phyloP scores from a whole-genome alignment of 2,888 invertebrate species.

The Aleiodes leptofemur region DNA sequence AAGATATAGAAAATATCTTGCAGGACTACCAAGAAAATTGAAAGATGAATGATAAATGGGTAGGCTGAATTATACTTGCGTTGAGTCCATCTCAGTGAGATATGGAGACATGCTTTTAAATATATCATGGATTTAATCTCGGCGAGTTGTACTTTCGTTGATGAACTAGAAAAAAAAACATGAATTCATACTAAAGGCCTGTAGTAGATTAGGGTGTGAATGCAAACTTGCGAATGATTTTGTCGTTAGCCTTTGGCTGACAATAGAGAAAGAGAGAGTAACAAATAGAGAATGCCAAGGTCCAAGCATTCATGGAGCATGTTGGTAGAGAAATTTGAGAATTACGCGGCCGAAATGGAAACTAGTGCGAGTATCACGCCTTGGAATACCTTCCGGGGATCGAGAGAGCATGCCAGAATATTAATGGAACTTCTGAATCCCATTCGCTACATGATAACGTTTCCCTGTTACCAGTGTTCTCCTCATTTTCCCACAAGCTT shows the following conservation, averaged over 20 bases:
- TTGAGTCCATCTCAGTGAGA: neutral
- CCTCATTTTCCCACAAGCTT: conserved; percentile 13
- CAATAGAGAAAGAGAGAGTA: conserved; percentile 22
- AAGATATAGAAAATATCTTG: conserved; percentile 45
- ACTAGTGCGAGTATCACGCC: conserved; percentile 59
- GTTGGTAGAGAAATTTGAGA: conserved; percentile 60
- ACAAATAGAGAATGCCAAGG: conserved; percentile 31
- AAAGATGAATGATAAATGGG: conserved; percentile 58
- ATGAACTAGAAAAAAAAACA: neutral
- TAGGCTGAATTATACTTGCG: conserved; percentile 52
- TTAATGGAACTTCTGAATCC: conserved; percentile 59
- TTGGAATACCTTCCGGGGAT: conserved; percentile 63
- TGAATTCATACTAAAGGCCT: neutral
- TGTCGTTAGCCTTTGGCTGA: conserved; percentile 43
- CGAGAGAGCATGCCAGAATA: conserved; percentile 62
- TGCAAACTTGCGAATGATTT: conserved; percentile 59
- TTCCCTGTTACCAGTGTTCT: neutral
- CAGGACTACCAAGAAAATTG: conserved; percentile 50
- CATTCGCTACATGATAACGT: conserved; percentile 23
- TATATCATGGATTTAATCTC: neutral
- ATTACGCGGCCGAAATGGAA: conserved; percentile 64
- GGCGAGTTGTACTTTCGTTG: neutral
- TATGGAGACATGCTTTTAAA: conserved; percentile 13
- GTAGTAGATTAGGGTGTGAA: conserved; percentile 58
- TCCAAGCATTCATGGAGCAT: conserved; percentile 38